Percentiles rank a stretch among this genome's conserved stretches.
Conservation (phyloP, 2,797 vertebrate genomes). For the Anas flavirostris region DNA sequence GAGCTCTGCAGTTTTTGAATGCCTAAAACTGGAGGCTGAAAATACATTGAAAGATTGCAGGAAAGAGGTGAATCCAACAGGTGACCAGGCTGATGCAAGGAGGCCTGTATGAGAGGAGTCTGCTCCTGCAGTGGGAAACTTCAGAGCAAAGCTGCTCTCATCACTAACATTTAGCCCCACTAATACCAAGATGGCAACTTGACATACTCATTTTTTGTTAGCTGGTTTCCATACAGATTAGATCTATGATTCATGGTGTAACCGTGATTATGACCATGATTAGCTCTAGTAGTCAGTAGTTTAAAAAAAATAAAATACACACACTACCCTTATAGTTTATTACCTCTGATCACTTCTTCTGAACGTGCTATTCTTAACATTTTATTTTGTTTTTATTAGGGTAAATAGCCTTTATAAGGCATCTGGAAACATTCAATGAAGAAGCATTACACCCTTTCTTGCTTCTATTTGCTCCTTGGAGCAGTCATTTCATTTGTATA, state of each 20-base stretch:
- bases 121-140: neutral
- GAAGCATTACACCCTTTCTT: neutral
- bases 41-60: neutral
- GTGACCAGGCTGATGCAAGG: fast-evolving
- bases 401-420: neutral
- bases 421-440: neutral
- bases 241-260: neutral
- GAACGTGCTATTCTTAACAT: neutral
- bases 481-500: neutral
- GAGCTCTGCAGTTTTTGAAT: neutral
- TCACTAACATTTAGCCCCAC: neutral
- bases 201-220: neutral
- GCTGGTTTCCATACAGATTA: neutral
- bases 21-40: neutral
- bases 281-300: neutral
- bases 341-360: neutral
- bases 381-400: neutral
- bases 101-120: neutral
- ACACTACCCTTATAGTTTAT: neutral
- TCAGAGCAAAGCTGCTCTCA: neutral
- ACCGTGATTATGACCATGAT: neutral
- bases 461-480: neutral
- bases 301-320: neutral
- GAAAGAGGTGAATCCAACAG: neutral
- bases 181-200: neutral